These are phyloP conservation scores for Eugnorisma glareosa DNA, from an alignment of 2,888 invertebrate species.

Conservation along the genomic window DNA sequence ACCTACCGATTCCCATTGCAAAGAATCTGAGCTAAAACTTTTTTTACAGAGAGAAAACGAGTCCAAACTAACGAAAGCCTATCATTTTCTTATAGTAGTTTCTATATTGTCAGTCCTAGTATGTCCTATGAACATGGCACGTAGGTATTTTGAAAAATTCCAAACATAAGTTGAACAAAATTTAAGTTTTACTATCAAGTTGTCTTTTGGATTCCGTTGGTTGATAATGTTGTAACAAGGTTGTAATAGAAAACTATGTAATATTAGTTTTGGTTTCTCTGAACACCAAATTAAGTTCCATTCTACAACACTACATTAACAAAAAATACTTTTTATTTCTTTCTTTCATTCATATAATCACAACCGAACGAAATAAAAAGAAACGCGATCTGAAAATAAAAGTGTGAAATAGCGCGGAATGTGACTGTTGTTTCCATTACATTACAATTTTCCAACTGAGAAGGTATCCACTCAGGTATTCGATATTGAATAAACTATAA, in stretches of 20 bases:
- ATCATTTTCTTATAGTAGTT: not conserved
- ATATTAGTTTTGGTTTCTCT: not conserved
- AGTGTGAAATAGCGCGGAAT: constrained; percentile 39
- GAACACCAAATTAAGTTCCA: not conserved
- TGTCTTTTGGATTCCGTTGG: not conserved
- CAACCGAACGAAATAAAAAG: not conserved
- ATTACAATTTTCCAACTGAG: constrained; percentile 64
- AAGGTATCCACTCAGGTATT: constrained; percentile 66
- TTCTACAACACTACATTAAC: too few species aligned
- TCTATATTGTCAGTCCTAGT: not conserved
- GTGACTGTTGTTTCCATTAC: constrained; percentile 48
- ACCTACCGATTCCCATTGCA: not conserved
- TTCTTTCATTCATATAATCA: constrained; percentile 4
- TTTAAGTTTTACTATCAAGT: not conserved
- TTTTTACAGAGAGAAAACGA: not conserved
- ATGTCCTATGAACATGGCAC: not conserved
- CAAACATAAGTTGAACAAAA: not conserved
- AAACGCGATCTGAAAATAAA: constrained; percentile 26
- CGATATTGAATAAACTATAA: constrained; percentile 74
- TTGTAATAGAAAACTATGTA: not conserved
- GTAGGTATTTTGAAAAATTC: not conserved
- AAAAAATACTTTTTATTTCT: too few species aligned
- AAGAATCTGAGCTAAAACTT: too few species aligned
- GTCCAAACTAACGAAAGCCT: not conserved
- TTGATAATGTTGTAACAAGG: not conserved